Base-by-base conservation (phyloP, 2,113 vertebrate species). In the Clarias magur region DNA sequence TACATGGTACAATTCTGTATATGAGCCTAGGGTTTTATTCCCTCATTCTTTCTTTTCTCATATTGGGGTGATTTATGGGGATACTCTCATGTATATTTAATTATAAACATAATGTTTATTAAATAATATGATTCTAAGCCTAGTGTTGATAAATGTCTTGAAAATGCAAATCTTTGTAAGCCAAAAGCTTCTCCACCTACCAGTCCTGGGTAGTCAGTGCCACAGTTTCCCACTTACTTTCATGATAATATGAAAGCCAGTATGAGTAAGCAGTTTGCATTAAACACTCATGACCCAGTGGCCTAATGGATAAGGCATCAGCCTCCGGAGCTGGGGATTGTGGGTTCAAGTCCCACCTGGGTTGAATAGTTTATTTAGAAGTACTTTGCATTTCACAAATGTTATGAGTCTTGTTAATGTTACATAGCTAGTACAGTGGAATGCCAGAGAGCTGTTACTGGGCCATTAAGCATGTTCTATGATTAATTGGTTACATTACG, bases 301-400 rank as follows among this genome's bases (percentile, higher is more conserved):
- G 54, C 56, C 78, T 98, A 98, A 98, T 99, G 97, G 97, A 99
- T 97, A 99, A 99, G 97, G 97, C 97, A 98, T 96, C 96, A 97
- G 97, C 97, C 97, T 98, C 97, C 97, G 95, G 96, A 98, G 97
- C 97, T 97, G 96, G 96, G 94, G 95, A 96, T 96, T 96, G 95
- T 96, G 96, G 95, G 96, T 96, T 96, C 95, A 94, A 96, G 96
- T 96, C 95, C 96, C 96, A 96, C 94, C 95, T 96, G 95, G 95
- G 95, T 96, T 19, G 10, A 23, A 21, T 0, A n/a, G 3, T 60
- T 23, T 60, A 6, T 21, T 80, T 19, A 11, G 17, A 60, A 21
- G 19, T 59, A 30, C 53, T 57, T 80, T 1, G n/a, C 30, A 19
- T 30, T 6, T 10, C 12, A 8, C 21, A 48, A 53, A 8, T 16